Evolutionary conservation across 35 echinoderm and acorn worm species (phyloP), one percentile per base, ranked within the genome.

Genomic region (Heliocidaris erythrogramma): DNA sequence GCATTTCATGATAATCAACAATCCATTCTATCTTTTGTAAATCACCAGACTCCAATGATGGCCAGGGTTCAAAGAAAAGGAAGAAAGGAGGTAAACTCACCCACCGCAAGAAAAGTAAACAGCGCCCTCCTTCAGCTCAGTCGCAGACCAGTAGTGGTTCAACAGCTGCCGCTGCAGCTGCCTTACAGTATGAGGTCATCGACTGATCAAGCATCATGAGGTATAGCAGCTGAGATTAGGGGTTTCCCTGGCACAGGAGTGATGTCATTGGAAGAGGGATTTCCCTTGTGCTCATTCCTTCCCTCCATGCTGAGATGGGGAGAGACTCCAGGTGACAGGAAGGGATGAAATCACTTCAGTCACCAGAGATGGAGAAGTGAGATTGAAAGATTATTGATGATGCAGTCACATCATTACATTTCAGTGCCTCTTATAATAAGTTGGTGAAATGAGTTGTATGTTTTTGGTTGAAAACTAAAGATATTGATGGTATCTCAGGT

Each of bases 101-200:
- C 30, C 95, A 97, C 17, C 94, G 96, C 52, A 97, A 97, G 95
- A 96, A 96, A 60, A 96, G 90, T 32, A 95, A 95, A 93, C 2
- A 49, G 69, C 60, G 90, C 91, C 95, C 95, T 61, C 61, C 47
- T 32, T 85, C 59, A 93, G 47, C 90, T 21, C 60, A 85, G 31
- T 53, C 90, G 17, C 71, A 91, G 18, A 60, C 95, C 14, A 85
- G 61, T 24, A 93, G 50, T 16, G 42, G 59, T 49, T 95, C 94
- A 71, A 85, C 91, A 93, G 12, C 95, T n/a, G 91, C 91, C 27
- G 52, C 59, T 12, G 21, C 90, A 60, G 30, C 90, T 93, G 90
- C 95, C 85, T 48, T 92, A 30, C 91, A 92, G 27, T 95, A 95
- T 93, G 95, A 95, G 13, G 90, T 95, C 85, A 53, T 95, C 30